Evolutionary conservation across 2,888 invertebrate genomes (phyloP), one percentile per base, ranked within the genome.

Genomic region (Synergus umbraculus): DNA sequence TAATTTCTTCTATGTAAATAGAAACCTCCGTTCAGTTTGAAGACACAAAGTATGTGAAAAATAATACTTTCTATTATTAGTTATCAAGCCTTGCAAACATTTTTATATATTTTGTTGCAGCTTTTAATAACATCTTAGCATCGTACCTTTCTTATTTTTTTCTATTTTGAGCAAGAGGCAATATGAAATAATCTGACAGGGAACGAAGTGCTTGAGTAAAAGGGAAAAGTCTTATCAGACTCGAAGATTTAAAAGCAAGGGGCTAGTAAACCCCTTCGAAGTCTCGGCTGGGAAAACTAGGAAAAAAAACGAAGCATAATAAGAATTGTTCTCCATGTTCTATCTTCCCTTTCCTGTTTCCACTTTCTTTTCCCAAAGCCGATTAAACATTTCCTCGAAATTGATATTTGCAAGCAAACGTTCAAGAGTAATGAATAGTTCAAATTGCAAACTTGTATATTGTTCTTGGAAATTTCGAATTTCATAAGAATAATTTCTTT

Each of bases 181-280:
- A 73, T 73, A 73, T 73, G 73, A 73, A 73, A 73, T 73, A 73
- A 73, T 73, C 73, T 73, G 73, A 73, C 73, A 73, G 15, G 37
- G 54, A 73, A 73, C 73, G 41, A 73, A 73, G 73, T 73, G 54
- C 73, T 73, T 54, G 54, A 73, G 73, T 54, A 73, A 73, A 73
- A 73, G 73, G 49, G 54, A 73, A 73, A 73, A 73, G 73, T 73
- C 73, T 73, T 73, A 73, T 73, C 49, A 73, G 54, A 54, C 73
- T 73, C 12, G 54, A 73, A 73, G 73, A 73, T 73, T 73, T 73
- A 73, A 73, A 73, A 73, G 54, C 54, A 73, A 54, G 49, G 73
- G 54, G 73, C 29, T 73, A 49, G 54, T 73, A 73, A 73, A 73
- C 29, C 73, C 73, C 73, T 73, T 49, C 15, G 37, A 73, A 73